phyloP scores from a whole-genome alignment of 2,888 invertebrate species.

The Deilephila elpenor region DNA sequence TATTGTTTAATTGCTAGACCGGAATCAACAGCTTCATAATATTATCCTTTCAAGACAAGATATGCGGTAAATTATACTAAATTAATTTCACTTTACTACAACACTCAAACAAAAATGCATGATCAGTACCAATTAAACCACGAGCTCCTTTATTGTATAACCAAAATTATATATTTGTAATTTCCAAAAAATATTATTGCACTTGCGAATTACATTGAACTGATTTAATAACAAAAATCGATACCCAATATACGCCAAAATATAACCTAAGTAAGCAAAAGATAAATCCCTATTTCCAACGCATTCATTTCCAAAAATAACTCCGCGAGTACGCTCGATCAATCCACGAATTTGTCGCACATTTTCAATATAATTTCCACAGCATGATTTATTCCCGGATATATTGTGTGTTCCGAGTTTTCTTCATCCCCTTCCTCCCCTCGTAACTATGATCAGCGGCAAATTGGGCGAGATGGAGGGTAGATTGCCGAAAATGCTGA shows the following conservation, averaged over 20 bases:
- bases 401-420: background rate
- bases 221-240: too few relatives aligned
- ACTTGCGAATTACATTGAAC: too few relatives aligned
- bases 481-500: slow-evolving; percentile 19
- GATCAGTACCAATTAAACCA: too few relatives aligned
- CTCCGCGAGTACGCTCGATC: background rate
- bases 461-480: slow-evolving; percentile 13
- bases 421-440: background rate
- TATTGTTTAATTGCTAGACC: too few relatives aligned
- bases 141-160: too few relatives aligned
- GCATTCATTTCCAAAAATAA: slow-evolving; percentile 4
- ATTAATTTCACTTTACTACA: too few relatives aligned
- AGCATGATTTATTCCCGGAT: background rate
- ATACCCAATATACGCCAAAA: background rate
- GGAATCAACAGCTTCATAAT: too few relatives aligned
- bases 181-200: too few relatives aligned
- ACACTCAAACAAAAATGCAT: too few relatives aligned
- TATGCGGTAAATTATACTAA: too few relatives aligned
- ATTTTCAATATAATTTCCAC: slow-evolving; percentile 9
- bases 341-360: background rate
- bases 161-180: too few relatives aligned
- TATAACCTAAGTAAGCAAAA: background rate
- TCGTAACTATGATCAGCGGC: slow-evolving; percentile 1
- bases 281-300: background rate
- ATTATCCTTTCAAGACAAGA: too few relatives aligned